These are phyloP conservation scores for Diadophis punctatus DNA, from an alignment of 2,113 vertebrate species.

Conservation along the genomic window DNA sequence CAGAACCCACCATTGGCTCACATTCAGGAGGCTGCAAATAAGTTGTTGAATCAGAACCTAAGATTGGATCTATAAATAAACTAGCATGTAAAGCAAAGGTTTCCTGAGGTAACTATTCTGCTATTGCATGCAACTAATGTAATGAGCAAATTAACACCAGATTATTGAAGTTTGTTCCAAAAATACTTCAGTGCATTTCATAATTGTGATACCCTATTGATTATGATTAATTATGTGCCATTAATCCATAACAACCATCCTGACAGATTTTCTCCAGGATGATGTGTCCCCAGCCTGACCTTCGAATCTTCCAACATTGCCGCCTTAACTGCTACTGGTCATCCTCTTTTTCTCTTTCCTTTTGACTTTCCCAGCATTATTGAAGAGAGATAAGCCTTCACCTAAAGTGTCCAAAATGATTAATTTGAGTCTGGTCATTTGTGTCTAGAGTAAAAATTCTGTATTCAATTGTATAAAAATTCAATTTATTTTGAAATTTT, in stretches of 20 bases:
- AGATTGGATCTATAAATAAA: constrained; percentile 6
- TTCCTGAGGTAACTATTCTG: not conserved
- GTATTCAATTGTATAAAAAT: not conserved
- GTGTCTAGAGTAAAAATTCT: not conserved
- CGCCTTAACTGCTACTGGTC: not conserved
- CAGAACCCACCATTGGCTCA: not conserved
- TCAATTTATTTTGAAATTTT: not conserved
- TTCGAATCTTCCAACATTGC: not conserved
- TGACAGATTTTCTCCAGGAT: not conserved
- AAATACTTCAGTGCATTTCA: not conserved
- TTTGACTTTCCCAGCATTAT: not conserved
- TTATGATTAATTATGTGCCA: not conserved
- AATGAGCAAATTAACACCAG: not conserved
- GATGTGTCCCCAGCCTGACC: not conserved
- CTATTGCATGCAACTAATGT: not conserved
- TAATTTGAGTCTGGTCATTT: not conserved
- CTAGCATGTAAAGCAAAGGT: not conserved
- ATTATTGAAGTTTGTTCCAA: not conserved
- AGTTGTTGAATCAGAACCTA: not conserved
- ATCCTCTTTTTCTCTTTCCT: not conserved
- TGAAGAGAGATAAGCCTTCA: not conserved
- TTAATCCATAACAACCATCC: not conserved
- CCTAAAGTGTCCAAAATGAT: not conserved
- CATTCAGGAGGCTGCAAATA: not conserved
- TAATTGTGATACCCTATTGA: not conserved